These are phyloP conservation scores for Moxostoma hubbsi DNA, from an alignment of 2,797 vertebrate species.

Conservation along the genomic window DNA sequence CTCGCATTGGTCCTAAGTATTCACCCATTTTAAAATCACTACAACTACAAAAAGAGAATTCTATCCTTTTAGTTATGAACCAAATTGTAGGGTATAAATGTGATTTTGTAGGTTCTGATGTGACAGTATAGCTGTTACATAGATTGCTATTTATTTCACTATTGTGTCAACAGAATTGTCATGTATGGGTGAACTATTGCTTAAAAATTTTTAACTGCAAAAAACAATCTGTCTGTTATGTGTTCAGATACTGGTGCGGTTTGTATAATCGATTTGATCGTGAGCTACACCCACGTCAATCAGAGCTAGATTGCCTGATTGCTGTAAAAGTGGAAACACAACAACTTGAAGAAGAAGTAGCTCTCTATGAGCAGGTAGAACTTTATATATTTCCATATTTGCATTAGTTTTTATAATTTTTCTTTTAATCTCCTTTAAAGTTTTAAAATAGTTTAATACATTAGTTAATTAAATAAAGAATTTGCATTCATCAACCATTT, in stretches of 20 bases:
- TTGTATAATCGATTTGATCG: slow-evolving; percentile 95
- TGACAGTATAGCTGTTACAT: neutral
- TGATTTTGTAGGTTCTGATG: no score
- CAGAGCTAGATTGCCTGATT: slow-evolving; percentile 86
- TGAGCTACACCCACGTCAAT: slow-evolving; percentile 92
- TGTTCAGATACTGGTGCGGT: slow-evolving; percentile 89
- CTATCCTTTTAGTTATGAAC: no score
- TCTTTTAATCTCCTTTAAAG: neutral
- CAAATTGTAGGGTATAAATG: no score
- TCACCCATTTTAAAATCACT: no score
- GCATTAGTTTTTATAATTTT: neutral
- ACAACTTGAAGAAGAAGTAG: slow-evolving; percentile 89
- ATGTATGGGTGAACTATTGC: no score
- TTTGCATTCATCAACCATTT: neutral
- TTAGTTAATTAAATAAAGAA: neutral
- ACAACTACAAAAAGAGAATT: no score
- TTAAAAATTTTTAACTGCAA: neutral
- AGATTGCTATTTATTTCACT: neutral
- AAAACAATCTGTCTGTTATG: slow-evolving; percentile 5
- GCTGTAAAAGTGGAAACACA: slow-evolving; percentile 90
- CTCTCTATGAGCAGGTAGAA: slow-evolving; percentile 84
- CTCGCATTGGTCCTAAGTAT: neutral
- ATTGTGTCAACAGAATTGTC: neutral
- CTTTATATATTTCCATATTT: no score
- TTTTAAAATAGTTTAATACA: neutral